A percentile compares a stretch with the other conserved stretches of the same genome.
These are phyloP conservation scores for Drosophila siamana DNA, from an alignment of 2,888 invertebrate genomes.

Conservation along the genomic window DNA sequence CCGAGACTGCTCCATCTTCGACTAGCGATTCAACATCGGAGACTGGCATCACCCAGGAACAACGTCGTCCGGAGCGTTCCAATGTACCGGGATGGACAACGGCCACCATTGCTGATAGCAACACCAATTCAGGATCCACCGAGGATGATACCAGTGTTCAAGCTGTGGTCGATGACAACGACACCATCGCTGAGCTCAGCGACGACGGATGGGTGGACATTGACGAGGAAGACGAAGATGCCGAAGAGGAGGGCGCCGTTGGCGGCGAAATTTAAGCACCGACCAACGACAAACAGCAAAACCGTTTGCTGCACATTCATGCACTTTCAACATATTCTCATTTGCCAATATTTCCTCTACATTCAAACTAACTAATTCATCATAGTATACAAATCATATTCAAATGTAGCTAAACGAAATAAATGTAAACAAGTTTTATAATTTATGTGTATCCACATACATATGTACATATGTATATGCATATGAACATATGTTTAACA, in stretches of 20 bases:
- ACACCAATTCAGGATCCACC: conserved; percentile 63
- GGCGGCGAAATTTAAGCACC: conserved; percentile 38
- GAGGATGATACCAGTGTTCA: conserved; percentile 66
- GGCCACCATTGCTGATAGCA: conserved; percentile 39
- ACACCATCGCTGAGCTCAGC: conserved; percentile 66
- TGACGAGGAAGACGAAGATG: conserved; percentile 55
- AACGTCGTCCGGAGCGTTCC: conserved; percentile 26
- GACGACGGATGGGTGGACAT: conserved; percentile 71
- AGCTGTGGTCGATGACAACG: conserved; percentile 67
- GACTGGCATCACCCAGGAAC: conserved; percentile 51
- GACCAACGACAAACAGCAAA: background rate
- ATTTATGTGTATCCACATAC: background rate
- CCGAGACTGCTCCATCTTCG: conserved; percentile 38
- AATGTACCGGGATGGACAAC: conserved; percentile 41
- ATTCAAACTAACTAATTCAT: background rate
- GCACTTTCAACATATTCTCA: background rate
- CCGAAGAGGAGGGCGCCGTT: conserved; percentile 57
- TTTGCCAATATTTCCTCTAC: background rate
- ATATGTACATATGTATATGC: background rate
- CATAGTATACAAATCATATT: conserved; percentile 1
- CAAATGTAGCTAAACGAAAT: conserved; percentile 2
- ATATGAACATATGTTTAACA: background rate
- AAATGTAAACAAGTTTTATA: conserved; percentile 3
- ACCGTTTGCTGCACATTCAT: background rate
- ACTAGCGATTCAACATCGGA: conserved; percentile 47